Evolutionary conservation across 2,113 vertebrate genomes (phyloP).

Genomic region (Oncorhynchus keta): DNA sequence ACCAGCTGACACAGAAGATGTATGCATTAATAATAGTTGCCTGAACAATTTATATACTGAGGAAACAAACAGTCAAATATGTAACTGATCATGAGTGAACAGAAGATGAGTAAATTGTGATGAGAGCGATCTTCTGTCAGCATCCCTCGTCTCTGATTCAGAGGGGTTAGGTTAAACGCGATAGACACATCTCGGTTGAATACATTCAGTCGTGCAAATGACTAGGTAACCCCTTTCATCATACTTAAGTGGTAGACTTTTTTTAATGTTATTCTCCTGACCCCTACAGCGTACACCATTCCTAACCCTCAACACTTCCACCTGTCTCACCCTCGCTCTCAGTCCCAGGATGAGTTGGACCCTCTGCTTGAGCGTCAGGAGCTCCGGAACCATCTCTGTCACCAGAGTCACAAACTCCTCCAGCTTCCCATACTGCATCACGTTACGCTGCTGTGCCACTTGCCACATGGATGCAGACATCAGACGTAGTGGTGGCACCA

Average conservation of each 20-base stretch:
- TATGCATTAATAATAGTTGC: not conserved
- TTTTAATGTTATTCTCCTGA: too few species aligned
- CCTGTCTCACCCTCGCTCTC: slow-evolving; percentile 63
- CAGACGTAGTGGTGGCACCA: slow-evolving; percentile 46
- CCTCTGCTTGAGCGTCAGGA: slow-evolving; percentile 63
- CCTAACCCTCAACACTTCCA: not conserved
- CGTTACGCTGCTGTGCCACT: slow-evolving; percentile 42
- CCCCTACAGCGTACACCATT: too few species aligned
- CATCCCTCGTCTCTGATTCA: not conserved
- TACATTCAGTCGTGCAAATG: too few species aligned
- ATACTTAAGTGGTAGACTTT: too few species aligned
- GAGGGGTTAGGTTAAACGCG: too few species aligned
- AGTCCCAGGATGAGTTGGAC: slow-evolving; percentile 68
- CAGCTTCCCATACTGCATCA: slow-evolving; percentile 57
- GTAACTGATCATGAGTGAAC: not conserved
- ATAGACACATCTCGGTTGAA: too few species aligned
- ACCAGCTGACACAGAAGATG: slow-evolving; percentile 20
- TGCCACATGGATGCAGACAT: slow-evolving; percentile 62
- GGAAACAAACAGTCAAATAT: not conserved
- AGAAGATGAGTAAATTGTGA: not conserved
- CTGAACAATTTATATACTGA: not conserved
- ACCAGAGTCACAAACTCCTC: slow-evolving; percentile 61
- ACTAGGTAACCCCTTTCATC: too few species aligned
- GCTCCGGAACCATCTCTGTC: slow-evolving; percentile 53
- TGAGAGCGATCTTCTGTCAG: not conserved